phyloP scores from a whole-genome alignment of 2,888 invertebrate species.

The Electrophaes corylata region DNA sequence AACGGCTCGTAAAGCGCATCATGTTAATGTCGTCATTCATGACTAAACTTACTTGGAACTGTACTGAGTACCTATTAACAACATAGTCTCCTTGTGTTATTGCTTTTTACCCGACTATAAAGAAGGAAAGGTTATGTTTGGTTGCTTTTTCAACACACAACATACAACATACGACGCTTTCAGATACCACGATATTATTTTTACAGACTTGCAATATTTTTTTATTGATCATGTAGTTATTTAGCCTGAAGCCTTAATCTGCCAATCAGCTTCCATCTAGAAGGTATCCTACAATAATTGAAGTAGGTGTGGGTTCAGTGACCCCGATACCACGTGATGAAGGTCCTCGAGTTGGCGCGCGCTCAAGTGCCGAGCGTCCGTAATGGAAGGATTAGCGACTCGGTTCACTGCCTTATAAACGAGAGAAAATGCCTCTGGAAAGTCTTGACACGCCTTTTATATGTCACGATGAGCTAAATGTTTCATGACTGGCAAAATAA shows the following conservation, averaged over 20 bases:
- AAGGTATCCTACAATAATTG: no score
- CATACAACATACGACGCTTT: no score
- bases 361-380: conserved; percentile 8
- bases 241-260: no score
- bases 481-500: background rate
- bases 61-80: background rate
- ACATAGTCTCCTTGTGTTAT: background rate
- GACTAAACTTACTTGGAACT: background rate
- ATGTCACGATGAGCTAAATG: background rate
- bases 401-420: conserved; percentile 6
- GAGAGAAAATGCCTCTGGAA: background rate
- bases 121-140: background rate
- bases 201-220: no score
- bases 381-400: conserved; percentile 6
- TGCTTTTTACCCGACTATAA: background rate
- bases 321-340: conserved; percentile 8
- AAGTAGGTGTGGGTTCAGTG: background rate
- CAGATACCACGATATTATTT: no score
- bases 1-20: conserved; percentile 7
- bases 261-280: no score
- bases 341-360: conserved; percentile 13
- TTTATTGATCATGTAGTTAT: no score
- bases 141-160: no score
- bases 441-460: background rate
- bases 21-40: background rate